These are phyloP conservation scores for Tetraodon nigroviridis DNA, from an alignment of 2,113 vertebrate genomes.

Conservation along the genomic window DNA sequence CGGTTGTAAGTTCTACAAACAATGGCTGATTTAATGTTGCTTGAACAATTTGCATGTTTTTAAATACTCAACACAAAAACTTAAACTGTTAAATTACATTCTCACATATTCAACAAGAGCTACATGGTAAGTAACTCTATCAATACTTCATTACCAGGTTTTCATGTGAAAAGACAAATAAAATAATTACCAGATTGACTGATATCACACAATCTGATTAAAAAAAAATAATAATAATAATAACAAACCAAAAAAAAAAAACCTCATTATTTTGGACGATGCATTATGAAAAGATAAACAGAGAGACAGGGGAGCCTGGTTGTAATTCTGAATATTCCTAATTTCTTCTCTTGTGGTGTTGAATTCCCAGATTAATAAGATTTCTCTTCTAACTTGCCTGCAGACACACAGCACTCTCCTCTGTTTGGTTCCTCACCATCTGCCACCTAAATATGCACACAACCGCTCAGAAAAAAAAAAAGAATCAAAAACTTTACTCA, in stretches of 20 bases:
- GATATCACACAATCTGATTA: background rate
- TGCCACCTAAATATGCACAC: conserved; percentile 8
- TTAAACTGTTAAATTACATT: no score
- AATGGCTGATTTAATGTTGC: no score
- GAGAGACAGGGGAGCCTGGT: conserved; percentile 3
- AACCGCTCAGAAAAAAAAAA: background rate
- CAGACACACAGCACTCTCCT: conserved; percentile 28
- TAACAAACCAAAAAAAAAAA: background rate
- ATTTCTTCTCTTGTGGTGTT: conserved; percentile 41
- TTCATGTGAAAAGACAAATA: conserved; percentile 16
- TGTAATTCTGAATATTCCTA: conserved; percentile 42
- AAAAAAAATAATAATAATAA: no score
- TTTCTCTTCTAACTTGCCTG: conserved; percentile 31
- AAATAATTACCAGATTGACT: background rate
- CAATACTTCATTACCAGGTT: no score
- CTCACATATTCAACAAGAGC: no score
- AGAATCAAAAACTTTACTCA: background rate
- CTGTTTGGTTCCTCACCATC: conserved; percentile 9
- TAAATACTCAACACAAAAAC: no score
- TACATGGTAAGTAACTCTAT: no score
- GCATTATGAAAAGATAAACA: background rate
- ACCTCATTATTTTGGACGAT: background rate
- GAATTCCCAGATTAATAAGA: conserved; percentile 49
- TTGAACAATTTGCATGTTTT: no score
- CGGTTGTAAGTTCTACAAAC: no score